Evolutionary conservation across 2,113 vertebrate species (phyloP).

Genomic region (Parus major): DNA sequence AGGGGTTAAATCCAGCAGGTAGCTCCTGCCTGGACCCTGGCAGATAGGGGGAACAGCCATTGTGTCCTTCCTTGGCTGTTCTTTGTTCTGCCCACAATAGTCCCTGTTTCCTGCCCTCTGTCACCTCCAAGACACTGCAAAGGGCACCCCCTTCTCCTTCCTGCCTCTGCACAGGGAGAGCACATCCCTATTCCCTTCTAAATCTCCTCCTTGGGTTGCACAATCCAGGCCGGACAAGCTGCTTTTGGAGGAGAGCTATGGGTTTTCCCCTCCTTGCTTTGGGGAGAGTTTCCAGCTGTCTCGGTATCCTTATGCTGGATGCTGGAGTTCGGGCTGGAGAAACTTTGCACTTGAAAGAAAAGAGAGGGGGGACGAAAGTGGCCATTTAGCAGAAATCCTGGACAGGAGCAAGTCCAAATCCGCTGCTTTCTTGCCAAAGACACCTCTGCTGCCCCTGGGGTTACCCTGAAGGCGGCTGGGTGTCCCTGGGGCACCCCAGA

Average conservation of each 20-base stretch:
- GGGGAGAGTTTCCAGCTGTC: slow-evolving; percentile 1
- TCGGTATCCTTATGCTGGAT: neutral
- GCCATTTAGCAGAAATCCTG: neutral
- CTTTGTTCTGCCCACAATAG: slow-evolving; percentile 60
- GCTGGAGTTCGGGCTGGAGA: neutral
- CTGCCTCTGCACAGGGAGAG: neutral
- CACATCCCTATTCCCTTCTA: neutral
- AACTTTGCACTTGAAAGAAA: neutral
- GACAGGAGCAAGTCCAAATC: neutral
- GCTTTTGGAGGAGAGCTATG: neutral
- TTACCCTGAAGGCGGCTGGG: neutral
- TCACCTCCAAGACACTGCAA: neutral
- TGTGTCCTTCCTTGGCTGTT: slow-evolving; percentile 5
- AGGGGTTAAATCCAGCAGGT: slow-evolving; percentile 48
- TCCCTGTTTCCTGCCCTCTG: slow-evolving; percentile 51
- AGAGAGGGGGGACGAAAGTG: neutral
- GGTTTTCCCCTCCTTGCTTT: neutral
- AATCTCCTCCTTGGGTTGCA: neutral
- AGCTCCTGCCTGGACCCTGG: neutral
- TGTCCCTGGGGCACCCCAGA: neutral
- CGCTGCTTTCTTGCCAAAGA: neutral
- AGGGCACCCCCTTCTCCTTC: slow-evolving; percentile 42
- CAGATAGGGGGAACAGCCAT: neutral
- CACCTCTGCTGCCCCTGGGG: neutral
- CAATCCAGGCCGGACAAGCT: neutral